Conservation (phyloP, 1,140 invertebrate species). For the Apis laboriosa region DNA sequence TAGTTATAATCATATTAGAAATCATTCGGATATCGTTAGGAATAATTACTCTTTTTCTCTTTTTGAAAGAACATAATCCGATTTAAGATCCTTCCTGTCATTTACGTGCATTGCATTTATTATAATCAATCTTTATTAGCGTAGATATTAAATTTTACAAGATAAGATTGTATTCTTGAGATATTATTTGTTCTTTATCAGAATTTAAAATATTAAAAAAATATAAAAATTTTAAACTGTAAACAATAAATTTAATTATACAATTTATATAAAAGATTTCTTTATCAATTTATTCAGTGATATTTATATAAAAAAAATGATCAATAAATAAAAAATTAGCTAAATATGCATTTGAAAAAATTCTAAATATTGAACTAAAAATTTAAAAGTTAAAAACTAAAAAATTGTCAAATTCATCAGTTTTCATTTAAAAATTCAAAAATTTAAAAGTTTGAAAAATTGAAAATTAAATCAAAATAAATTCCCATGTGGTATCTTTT, state of each 20-base stretch:
- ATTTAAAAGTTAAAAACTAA: not conserved
- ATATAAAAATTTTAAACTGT: not conserved
- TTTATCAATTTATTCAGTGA: too few relatives aligned
- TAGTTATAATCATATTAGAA: not conserved
- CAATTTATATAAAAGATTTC: too few relatives aligned
- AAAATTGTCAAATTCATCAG: too few relatives aligned
- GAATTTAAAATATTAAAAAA: not conserved
- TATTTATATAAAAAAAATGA: too few relatives aligned
- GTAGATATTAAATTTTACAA: not conserved
- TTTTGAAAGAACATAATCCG: slow-evolving; percentile 9
- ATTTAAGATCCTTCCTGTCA: slow-evolving; percentile 7
- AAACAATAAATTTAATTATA: not conserved
- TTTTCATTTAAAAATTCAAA: too few relatives aligned
- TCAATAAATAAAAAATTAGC: too few relatives aligned
- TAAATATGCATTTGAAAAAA: not conserved
- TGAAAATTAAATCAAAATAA: not conserved
- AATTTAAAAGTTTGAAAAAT: not conserved
- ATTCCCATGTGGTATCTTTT: too few relatives aligned
- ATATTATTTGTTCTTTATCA: slow-evolving; percentile 7
- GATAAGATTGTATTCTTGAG: not conserved
- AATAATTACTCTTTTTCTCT: slow-evolving; percentile 3
- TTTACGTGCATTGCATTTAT: slow-evolving; percentile 9
- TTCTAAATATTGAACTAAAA: not conserved
- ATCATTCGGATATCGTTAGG: slow-evolving; percentile 21
- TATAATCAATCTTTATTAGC: slow-evolving; percentile 39